These are phyloP conservation scores for Acrocephalus arundinaceus DNA, from an alignment of 2,113 vertebrate genomes.

Conservation along the genomic window DNA sequence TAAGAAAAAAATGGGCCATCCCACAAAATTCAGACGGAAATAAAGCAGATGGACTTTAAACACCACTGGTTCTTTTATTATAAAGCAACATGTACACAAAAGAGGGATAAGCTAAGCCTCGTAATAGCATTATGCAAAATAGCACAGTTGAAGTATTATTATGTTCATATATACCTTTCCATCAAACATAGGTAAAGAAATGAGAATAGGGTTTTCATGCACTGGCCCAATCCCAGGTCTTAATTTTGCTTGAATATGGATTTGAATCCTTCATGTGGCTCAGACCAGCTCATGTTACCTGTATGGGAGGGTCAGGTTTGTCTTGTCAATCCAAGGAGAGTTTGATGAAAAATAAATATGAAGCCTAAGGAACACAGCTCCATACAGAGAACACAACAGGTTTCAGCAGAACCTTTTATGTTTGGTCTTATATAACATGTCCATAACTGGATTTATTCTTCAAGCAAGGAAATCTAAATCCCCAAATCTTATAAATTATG, in stretches of 20 bases:
- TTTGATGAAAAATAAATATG: neutral
- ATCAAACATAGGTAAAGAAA: neutral
- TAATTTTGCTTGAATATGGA: neutral
- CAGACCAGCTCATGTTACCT: neutral
- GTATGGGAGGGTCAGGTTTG: neutral
- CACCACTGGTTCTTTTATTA: neutral
- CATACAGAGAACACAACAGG: accelerated
- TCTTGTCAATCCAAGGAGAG: neutral
- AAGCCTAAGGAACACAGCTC: neutral
- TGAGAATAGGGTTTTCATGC: neutral
- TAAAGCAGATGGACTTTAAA: neutral
- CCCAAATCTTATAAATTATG: neutral
- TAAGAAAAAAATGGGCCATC: neutral
- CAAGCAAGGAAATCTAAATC: neutral
- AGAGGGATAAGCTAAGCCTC: neutral
- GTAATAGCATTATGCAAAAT: neutral
- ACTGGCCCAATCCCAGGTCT: neutral
- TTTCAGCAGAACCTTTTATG: neutral
- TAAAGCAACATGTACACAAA: neutral
- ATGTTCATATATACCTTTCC: neutral
- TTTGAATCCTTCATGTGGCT: neutral
- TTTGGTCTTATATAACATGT: neutral
- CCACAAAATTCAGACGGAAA: neutral
- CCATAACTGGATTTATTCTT: neutral
- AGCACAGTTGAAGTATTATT: neutral